Conservation (phyloP, 2,888 invertebrate genomes). For the Ochlodes sylvanus region DNA sequence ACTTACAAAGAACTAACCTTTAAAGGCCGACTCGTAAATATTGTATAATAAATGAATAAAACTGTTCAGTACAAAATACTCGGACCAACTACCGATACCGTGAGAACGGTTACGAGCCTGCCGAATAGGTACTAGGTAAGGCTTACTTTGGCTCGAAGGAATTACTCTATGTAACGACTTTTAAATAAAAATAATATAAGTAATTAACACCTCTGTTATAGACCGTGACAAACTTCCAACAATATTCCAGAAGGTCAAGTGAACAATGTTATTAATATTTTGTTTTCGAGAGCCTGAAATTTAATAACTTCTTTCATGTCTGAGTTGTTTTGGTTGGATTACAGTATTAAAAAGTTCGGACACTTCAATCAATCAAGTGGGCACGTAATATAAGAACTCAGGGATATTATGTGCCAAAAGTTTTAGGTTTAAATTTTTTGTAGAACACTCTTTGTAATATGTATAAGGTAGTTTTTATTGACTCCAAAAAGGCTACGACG, state of each 20-base stretch:
- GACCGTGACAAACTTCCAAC: background rate
- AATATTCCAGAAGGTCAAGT: too few relatives aligned
- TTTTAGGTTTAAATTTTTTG: too few relatives aligned
- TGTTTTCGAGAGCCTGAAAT: background rate
- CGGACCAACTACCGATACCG: slow-evolving; percentile 22
- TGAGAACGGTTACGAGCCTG: slow-evolving; percentile 17
- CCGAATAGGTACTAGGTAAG: background rate
- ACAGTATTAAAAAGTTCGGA: background rate
- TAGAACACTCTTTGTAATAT: too few relatives aligned
- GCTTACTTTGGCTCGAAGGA: too few relatives aligned
- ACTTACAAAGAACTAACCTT: slow-evolving; percentile 43
- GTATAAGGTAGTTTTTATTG: too few relatives aligned
- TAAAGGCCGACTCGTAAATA: slow-evolving; percentile 44
- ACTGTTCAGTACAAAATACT: slow-evolving; percentile 26
- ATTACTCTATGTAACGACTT: too few relatives aligned
- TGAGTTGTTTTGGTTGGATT: slow-evolving; percentile 5
- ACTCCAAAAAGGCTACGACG: too few relatives aligned
- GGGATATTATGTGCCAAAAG: background rate
- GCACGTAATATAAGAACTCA: background rate
- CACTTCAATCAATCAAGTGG: slow-evolving; percentile 13
- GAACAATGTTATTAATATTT: too few relatives aligned
- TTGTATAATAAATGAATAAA: slow-evolving; percentile 41
- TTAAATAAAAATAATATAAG: background rate
- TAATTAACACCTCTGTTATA: background rate
- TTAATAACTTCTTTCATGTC: slow-evolving; percentile 1